Conservation (phyloP, 2,797 vertebrate genomes). For the Myotis findleyi region DNA sequence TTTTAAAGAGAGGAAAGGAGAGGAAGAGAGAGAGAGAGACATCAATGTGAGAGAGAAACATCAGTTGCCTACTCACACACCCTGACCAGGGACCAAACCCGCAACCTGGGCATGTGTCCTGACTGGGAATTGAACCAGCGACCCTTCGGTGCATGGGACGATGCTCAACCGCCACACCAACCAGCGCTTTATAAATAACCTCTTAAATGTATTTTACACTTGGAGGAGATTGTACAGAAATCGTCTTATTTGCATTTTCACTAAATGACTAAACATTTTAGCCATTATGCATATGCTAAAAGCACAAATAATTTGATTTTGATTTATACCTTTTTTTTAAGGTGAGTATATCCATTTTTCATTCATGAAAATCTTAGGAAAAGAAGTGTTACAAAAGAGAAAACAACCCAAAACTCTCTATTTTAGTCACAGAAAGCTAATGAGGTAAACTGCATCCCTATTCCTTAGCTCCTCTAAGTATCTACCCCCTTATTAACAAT, state of each 20-base stretch:
- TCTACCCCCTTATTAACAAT: slow-evolving; percentile 12
- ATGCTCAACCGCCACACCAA: not conserved
- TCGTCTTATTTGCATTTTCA: slow-evolving; percentile 2
- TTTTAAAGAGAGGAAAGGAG: not conserved
- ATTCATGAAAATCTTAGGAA: slow-evolving; percentile 27
- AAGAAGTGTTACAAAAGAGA: slow-evolving; percentile 33
- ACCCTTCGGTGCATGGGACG: not conserved
- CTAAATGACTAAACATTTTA: not conserved
- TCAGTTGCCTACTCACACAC: not conserved
- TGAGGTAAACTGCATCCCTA: not conserved
- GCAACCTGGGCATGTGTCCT: not conserved
- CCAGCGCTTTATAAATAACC: not conserved
- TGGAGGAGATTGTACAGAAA: not conserved
- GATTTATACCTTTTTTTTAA: not conserved
- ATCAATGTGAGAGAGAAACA: not conserved
- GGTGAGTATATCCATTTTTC: not conserved
- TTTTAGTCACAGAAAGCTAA: slow-evolving; percentile 8
- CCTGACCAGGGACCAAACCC: not conserved
- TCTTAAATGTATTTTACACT: slow-evolving; percentile 2
- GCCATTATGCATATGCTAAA: not conserved
- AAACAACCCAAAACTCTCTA: not conserved
- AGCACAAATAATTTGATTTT: slow-evolving; percentile 31
- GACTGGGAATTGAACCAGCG: not conserved
- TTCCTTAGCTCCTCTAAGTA: slow-evolving; percentile 29
- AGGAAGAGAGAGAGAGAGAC: not conserved